Evolutionary conservation across 2,113 vertebrate species (phyloP), one percentile per base, ranked within the genome.

Genomic region (Charina bottae): DNA sequence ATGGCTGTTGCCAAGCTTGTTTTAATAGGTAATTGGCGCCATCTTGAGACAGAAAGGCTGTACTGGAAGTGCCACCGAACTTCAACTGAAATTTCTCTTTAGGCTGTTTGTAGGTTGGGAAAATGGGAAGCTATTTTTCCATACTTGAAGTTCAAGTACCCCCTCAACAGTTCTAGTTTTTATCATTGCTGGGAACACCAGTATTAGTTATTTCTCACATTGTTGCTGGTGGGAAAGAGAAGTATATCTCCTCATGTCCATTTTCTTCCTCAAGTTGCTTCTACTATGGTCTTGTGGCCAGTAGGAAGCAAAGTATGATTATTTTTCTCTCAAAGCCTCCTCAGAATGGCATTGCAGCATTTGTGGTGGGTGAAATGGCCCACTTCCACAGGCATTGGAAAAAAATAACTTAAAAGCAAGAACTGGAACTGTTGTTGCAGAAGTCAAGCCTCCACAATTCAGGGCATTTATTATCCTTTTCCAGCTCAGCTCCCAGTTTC

Each of bases 1-100:
- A 90, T 9, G 55, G 5, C 72, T 86, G 93, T 92, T 56, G 11
- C 1, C 60, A 59, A 37, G 24, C 12, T 33, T 3, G 21, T 62
- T 95, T 97, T 94, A 86, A 96, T 94, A 97, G 96, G 96, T 93
- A 94, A 96, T 94, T 95, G 95, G 97, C 96, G 96, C 98, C 98
- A 98, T 97, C 98, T 96, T 97, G 98, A 96, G 98, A 97, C 60
- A 72, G 0, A 46, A 90, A 46, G 5, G 0, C 0, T 59, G 91
- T 92, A 96, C 92, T 96, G 94, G 95, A 91, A 42, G 17, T 42
- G 15, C 23, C 24, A 42, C 0, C 13, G 37, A 91, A 78, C 26
- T 46, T 12, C 4, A 86, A 15, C 28, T 33, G 85, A 55, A 86
- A 42, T 55, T 28, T 9, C 46, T 2, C 83, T 4, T 24, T 46